Percentiles rank a stretch among this genome's conserved stretches.
phyloP scores from a whole-genome alignment of 1,140 invertebrate genomes.

The Vanessa atalanta region DNA sequence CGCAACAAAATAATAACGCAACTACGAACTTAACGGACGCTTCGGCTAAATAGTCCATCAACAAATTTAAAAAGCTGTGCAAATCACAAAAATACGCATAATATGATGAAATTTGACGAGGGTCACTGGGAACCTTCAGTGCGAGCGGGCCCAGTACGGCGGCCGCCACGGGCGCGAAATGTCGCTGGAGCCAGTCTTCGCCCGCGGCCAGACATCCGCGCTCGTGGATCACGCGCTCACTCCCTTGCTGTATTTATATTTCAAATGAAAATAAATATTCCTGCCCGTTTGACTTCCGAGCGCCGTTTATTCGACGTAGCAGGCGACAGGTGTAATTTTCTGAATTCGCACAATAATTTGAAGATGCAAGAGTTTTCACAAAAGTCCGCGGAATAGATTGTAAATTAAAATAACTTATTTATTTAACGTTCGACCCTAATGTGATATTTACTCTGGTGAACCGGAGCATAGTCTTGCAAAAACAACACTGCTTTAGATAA shows the following conservation, averaged over 20 bases:
- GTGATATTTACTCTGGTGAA: too few species aligned
- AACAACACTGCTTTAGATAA: too few species aligned
- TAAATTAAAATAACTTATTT: too few species aligned
- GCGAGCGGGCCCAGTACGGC: constrained; percentile 90
- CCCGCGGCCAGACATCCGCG: constrained; percentile 95
- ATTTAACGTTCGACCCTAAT: too few species aligned
- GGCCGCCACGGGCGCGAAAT: constrained; percentile 93
- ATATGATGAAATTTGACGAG: neutral
- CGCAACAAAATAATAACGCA: neutral
- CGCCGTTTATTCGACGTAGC: too few species aligned
- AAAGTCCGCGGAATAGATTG: too few species aligned
- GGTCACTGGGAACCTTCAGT: constrained; percentile 85
- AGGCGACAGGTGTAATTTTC: too few species aligned
- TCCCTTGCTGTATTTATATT: constrained; percentile 81
- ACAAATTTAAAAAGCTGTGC: constrained; percentile 9
- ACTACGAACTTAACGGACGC: constrained; percentile 7
- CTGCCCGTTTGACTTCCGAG: neutral
- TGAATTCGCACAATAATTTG: too few species aligned
- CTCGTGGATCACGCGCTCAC: constrained; percentile 94
- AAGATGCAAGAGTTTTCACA: too few species aligned
- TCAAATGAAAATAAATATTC: neutral
- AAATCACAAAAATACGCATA: constrained; percentile 7
- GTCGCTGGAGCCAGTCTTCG: constrained; percentile 96
- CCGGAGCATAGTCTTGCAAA: too few species aligned
- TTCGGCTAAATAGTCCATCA: neutral